Percentiles rank a stretch among this genome's conserved stretches.
These are phyloP conservation scores for Chaenocephalus aceratus DNA, from an alignment of 2,113 vertebrate genomes.

Conservation along the genomic window DNA sequence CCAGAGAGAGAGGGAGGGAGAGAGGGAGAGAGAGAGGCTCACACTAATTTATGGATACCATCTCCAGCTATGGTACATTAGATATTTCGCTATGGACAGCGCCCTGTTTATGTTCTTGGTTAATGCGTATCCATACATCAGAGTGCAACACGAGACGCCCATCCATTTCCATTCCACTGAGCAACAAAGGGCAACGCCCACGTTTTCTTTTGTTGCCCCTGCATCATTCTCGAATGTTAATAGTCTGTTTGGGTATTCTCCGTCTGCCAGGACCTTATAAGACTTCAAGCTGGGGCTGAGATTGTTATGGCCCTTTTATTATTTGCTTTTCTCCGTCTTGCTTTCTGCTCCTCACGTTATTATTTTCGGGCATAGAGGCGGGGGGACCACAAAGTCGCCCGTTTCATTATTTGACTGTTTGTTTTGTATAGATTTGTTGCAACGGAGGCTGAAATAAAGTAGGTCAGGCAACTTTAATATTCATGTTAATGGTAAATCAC, in stretches of 20 bases:
- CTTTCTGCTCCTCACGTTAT: conserved; percentile 25
- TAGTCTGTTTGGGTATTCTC: conserved; percentile 41
- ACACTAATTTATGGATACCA: conserved; percentile 18
- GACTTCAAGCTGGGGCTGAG: conserved; percentile 21
- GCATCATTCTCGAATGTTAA: conserved; percentile 29
- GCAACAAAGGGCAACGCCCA: not conserved
- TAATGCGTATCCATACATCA: not conserved
- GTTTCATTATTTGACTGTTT: conserved; percentile 55
- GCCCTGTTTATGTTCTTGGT: conserved; percentile 2
- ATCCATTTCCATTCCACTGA: not conserved
- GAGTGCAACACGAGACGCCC: not conserved
- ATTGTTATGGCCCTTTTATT: conserved; percentile 32
- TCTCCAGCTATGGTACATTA: conserved; percentile 32
- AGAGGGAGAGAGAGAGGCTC: not conserved
- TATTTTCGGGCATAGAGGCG: conserved; percentile 25
- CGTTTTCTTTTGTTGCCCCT: conserved; percentile 6
- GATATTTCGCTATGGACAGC: not conserved
- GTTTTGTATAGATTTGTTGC: conserved; percentile 48
- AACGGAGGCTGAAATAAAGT: conserved; percentile 38
- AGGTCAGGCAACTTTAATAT: conserved; percentile 55
- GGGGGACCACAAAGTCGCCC: conserved; percentile 14
- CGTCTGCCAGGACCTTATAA: conserved; percentile 34
- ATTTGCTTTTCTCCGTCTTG: conserved; percentile 1
- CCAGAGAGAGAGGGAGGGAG: not conserved
- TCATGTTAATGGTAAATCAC: conserved; percentile 56